Evolutionary conservation across 2,888 invertebrate genomes (phyloP).

Genomic region (Portevinia maculata): DNA sequence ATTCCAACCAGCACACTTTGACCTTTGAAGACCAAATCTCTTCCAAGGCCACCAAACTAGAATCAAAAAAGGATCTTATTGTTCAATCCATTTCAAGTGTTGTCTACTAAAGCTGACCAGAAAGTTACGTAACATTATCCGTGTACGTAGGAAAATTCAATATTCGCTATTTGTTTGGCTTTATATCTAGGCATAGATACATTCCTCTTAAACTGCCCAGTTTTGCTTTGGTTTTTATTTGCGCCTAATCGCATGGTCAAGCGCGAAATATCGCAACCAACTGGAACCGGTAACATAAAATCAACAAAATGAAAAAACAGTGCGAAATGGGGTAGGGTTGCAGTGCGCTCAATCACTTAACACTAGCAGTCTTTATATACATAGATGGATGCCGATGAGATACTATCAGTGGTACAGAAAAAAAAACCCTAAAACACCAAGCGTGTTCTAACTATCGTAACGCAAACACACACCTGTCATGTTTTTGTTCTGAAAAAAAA

Average conservation of each 20-base stretch:
- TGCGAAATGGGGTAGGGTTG: slow-evolving; percentile 51
- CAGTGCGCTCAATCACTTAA: slow-evolving; percentile 18
- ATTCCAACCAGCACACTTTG: slow-evolving; percentile 13
- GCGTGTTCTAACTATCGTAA: slow-evolving; percentile 60
- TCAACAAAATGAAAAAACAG: slow-evolving; percentile 29
- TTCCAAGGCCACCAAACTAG: background rate
- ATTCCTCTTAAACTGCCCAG: slow-evolving; percentile 15
- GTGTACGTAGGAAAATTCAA: slow-evolving; percentile 23
- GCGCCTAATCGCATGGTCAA: slow-evolving; percentile 79
- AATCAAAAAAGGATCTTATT: slow-evolving; percentile 44
- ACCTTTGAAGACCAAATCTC: slow-evolving; percentile 6
- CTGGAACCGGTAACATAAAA: slow-evolving; percentile 76
- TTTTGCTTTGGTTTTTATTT: slow-evolving; percentile 59
- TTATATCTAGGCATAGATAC: background rate
- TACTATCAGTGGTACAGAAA: slow-evolving; percentile 34
- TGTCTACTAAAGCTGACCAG: slow-evolving; percentile 16
- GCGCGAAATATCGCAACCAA: slow-evolving; percentile 78
- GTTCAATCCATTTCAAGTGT: slow-evolving; percentile 28
- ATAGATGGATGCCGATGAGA: slow-evolving; percentile 24
- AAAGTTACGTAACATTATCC: slow-evolving; percentile 29
- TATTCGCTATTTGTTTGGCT: slow-evolving; percentile 40
- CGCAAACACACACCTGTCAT: slow-evolving; percentile 38
- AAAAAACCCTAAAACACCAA: slow-evolving; percentile 33
- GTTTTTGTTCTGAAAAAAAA: background rate
- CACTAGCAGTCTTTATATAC: slow-evolving; percentile 45